Conservation (phyloP, 2,113 vertebrate genomes). For the Hyperoodon ampullatus region DNA sequence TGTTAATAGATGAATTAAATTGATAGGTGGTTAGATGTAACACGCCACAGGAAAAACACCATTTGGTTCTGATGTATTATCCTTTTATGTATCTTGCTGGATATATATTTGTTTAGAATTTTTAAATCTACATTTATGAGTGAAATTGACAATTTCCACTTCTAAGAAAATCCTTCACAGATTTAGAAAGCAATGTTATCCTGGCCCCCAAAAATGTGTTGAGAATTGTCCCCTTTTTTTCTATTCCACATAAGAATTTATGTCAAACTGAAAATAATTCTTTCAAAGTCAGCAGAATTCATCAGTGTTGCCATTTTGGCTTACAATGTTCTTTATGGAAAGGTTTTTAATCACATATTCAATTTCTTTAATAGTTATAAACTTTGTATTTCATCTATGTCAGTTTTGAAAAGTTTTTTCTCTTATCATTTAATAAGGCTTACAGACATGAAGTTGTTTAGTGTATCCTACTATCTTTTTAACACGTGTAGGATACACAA, state of each 20-base stretch:
- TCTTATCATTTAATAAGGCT: background rate
- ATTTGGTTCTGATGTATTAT: background rate
- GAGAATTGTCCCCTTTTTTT: background rate
- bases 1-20: background rate
- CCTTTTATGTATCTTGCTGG: background rate
- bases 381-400: background rate
- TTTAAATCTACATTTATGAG: background rate
- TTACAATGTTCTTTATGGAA: background rate
- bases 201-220: background rate
- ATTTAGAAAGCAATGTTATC: background rate
- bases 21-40: background rate
- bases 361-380: background rate
- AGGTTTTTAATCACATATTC: constrained; percentile 3
- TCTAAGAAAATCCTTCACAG: background rate
- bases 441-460: background rate
- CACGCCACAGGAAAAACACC: background rate
- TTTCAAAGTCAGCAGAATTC: background rate
- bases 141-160: background rate
- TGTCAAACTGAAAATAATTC: background rate
- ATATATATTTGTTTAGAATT: background rate
- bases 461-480: background rate
- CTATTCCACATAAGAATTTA: background rate
- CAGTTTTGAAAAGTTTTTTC: background rate
- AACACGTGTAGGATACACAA: background rate
- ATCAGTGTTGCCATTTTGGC: background rate